phyloP scores from a whole-genome alignment of 1,140 invertebrate species.

The Melanaphis sacchari region DNA sequence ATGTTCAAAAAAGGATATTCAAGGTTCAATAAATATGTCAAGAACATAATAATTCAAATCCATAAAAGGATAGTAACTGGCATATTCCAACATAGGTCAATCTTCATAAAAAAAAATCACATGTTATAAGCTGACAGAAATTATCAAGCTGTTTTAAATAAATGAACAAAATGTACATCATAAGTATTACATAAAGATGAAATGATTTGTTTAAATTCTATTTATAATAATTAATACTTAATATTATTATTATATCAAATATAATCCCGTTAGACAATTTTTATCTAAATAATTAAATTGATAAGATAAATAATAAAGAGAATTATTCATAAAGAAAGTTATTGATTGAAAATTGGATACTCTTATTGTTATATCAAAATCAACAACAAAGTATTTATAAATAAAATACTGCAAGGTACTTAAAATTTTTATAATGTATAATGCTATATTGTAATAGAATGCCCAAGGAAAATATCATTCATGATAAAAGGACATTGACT shows the following conservation, averaged over 20 bases:
- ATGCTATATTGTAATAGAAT: slow-evolving; percentile 16
- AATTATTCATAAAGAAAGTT: not conserved
- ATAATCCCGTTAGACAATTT: not conserved
- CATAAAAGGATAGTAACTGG: slow-evolving; percentile 31
- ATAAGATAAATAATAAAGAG: not conserved
- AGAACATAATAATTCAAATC: slow-evolving; percentile 31
- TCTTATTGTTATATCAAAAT: not conserved
- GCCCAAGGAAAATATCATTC: not conserved
- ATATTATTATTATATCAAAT: not conserved
- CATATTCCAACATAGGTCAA: not conserved
- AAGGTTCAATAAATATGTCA: slow-evolving; percentile 38
- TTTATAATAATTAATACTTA: not conserved
- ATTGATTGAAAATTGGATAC: not conserved
- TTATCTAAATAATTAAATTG: not conserved
- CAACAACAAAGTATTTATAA: not conserved
- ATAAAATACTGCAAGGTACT: slow-evolving; percentile 10
- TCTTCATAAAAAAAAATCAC: not conserved
- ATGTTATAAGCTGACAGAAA: not conserved
- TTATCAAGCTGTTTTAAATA: not conserved
- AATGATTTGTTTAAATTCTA: not conserved
- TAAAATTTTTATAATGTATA: not conserved
- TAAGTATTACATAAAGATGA: not conserved
- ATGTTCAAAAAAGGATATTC: slow-evolving; percentile 28
- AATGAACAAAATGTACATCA: not conserved
- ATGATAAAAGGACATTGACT: slow-evolving; percentile 46